Conservation (phyloP, 2,888 invertebrate species). For the Busseola fusca region DNA sequence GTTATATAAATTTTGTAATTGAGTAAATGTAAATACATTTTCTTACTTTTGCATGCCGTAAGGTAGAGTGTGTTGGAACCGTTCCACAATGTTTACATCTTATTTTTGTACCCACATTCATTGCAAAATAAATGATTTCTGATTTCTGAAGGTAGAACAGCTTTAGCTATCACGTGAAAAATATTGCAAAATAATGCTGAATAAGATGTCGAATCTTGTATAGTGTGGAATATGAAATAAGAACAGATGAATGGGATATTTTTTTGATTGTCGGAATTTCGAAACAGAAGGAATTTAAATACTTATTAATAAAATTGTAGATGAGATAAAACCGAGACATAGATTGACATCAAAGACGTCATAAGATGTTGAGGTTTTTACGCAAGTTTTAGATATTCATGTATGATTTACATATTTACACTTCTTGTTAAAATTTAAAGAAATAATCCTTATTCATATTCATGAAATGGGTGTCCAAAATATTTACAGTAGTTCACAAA, state of each 20-base stretch:
- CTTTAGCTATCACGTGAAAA: background rate
- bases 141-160: background rate
- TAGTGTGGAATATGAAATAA: background rate
- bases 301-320: background rate
- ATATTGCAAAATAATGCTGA: background rate
- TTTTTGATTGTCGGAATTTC: background rate
- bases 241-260: background rate
- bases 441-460: constrained; percentile 24
- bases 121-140: too few relatives aligned
- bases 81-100: too few relatives aligned
- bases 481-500: constrained; percentile 57
- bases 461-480: constrained; percentile 23
- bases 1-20: too few relatives aligned
- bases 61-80: too few relatives aligned
- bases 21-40: too few relatives aligned
- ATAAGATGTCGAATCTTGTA: background rate
- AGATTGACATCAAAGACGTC: background rate
- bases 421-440: constrained; percentile 27
- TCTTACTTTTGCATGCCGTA: too few relatives aligned
- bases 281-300: background rate
- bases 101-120: too few relatives aligned
- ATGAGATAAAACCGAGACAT: background rate
- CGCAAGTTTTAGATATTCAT: constrained; percentile 4
- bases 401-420: constrained; percentile 35
- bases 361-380: background rate